phyloP scores from a whole-genome alignment of 2,888 invertebrate species.

The Cylindroiulus punctatus region DNA sequence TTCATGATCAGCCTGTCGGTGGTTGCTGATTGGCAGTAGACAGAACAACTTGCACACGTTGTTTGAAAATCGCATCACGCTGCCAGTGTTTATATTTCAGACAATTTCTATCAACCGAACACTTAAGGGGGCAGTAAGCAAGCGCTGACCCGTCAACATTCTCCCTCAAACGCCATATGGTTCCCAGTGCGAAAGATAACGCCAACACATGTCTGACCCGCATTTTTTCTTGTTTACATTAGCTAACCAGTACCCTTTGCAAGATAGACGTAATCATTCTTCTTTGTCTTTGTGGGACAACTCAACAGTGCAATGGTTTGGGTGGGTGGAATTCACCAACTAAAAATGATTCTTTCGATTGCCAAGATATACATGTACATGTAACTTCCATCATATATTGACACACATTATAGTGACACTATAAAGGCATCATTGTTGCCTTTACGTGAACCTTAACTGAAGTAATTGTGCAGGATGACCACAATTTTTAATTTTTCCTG shows the following conservation, averaged over 20 bases:
- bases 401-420: too few relatives aligned
- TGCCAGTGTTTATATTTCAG: slow-evolving; percentile 35
- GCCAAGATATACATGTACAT: too few relatives aligned
- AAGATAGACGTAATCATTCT: neutral
- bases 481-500: too few relatives aligned
- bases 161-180: slow-evolving; percentile 17
- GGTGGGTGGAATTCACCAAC: neutral
- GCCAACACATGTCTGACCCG: slow-evolving; percentile 36
- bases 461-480: too few relatives aligned
- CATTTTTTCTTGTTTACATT: slow-evolving; percentile 26
- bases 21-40: neutral
- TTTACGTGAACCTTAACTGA: too few relatives aligned
- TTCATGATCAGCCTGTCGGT: too few relatives aligned
- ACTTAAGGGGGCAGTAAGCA: slow-evolving; percentile 33
- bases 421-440: too few relatives aligned
- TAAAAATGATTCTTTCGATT: too few relatives aligned
- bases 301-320: neutral
- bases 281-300: slow-evolving; percentile 16
- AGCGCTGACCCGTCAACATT: slow-evolving; percentile 34
- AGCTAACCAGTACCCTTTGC: neutral
- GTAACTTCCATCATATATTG: too few relatives aligned
- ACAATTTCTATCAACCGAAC: slow-evolving; percentile 13
- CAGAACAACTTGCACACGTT: neutral
- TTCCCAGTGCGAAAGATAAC: neutral
- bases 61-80: slow-evolving; percentile 8